Base-by-base conservation (phyloP, 2,113 vertebrate species). In the Hydropotes inermis region DNA sequence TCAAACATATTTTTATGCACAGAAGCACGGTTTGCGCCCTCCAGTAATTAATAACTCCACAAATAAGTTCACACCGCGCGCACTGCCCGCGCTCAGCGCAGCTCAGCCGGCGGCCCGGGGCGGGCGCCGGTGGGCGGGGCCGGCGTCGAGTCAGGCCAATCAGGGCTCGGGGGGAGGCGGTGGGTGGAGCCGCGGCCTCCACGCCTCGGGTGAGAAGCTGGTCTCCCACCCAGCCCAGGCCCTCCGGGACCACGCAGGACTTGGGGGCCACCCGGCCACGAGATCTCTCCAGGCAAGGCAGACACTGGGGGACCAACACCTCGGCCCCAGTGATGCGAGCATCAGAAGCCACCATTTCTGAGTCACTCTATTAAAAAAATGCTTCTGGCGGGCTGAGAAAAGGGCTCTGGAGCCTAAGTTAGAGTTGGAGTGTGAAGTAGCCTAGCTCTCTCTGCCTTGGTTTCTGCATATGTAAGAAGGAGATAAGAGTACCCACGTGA, bases 1-100 rank as follows among this genome's bases (percentile, higher is more conserved):
- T 98, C 98, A 97, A 97, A 98, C 98, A 98, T 98, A 98, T 97
- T 98, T 98, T 97, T 97, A 98, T 97, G 98, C 98, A 98, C 95
- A 94, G 98, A 96, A 97, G 97, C 98, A 81, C 98, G 95, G 87
- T 89, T 97, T 97, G 98, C 97, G 61, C 97, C 94, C 96, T 97
- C 95, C 98, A 96, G 98, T 98, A 98, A 98, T 98, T 98, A 98
- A 98, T 96, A 97, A 97, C 97, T 97, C 85, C 74, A 92, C 97
- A 96, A 98, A 98, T 93, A 97, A 81, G 93, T 76, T 86, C 78
- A 45, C 87, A 17, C 27, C 27, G 58, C 64, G 30, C 27, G 58
- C 64, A n/a, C 84, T 1, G 95, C 93, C 82, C 6, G 17, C 9
- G 70, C 23, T 76, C 70, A 43, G 70, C 45, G 5, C 16, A 1